A percentile compares a stretch with the other conserved stretches of the same genome.
phyloP scores from a whole-genome alignment of 1,140 invertebrate species.

The Zaprionus vittiger region DNA sequence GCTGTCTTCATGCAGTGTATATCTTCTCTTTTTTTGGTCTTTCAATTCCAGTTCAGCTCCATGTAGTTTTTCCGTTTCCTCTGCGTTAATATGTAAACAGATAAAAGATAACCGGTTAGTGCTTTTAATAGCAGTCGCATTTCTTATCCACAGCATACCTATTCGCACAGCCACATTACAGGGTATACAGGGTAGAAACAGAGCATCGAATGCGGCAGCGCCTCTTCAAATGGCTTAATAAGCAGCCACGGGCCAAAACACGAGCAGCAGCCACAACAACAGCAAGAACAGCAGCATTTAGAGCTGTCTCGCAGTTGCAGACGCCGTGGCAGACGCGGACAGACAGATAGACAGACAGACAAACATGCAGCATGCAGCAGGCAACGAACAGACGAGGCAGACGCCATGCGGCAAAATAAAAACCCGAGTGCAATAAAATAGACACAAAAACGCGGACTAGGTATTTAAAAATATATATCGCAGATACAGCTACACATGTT shows the following conservation, averaged over 20 bases:
- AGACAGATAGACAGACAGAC: conserved; percentile 24
- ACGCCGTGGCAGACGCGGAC: conserved; percentile 51
- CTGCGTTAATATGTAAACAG: too few relatives aligned
- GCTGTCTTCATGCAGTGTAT: too few relatives aligned
- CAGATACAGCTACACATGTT: background rate
- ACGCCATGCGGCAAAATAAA: conserved; percentile 61
- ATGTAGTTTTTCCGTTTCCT: too few relatives aligned
- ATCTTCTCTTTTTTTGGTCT: too few relatives aligned
- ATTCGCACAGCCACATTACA: background rate
- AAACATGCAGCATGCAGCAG: conserved; percentile 15
- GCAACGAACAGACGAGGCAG: conserved; percentile 32
- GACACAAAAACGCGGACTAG: conserved; percentile 49
- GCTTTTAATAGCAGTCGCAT: background rate
- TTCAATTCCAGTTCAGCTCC: too few relatives aligned
- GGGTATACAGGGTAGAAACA: background rate
- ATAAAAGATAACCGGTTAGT: too few relatives aligned
- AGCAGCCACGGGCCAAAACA: conserved; percentile 48
- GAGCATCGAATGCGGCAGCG: conserved; percentile 37
- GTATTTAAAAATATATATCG: conserved; percentile 60
- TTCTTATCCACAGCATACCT: background rate
- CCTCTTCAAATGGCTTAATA: conserved; percentile 58
- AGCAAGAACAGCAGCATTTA: conserved; percentile 9
- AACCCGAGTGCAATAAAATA: conserved; percentile 49
- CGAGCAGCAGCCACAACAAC: conserved; percentile 16
- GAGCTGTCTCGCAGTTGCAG: conserved; percentile 48